phyloP scores from a whole-genome alignment of 2,888 invertebrate species.

The Scaptomyza reducta region DNA sequence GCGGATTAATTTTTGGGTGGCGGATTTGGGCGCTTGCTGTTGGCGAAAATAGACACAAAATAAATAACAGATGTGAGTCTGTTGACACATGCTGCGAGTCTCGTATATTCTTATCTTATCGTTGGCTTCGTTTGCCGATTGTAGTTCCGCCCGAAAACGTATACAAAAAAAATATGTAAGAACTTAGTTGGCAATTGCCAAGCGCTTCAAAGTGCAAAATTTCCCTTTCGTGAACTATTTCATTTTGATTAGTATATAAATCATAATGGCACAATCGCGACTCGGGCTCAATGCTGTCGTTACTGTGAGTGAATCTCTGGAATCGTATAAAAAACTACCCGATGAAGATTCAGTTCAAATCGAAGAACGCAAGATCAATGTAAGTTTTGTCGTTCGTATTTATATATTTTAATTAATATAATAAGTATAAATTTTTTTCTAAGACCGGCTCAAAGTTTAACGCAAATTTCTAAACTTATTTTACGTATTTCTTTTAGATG shows the following conservation, averaged over 20 bases:
- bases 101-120: constrained; percentile 64
- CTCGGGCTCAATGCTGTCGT: constrained; percentile 35
- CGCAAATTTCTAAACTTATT: not conserved
- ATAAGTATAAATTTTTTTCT: constrained; percentile 5
- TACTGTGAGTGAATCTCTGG: constrained; percentile 20
- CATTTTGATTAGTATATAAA: constrained; percentile 36
- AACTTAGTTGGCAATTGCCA: constrained; percentile 55
- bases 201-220: constrained; percentile 54
- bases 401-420: no score
- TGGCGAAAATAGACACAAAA: not conserved
- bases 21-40: constrained; percentile 20
- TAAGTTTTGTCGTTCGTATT: constrained; percentile 48
- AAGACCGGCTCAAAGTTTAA: constrained; percentile 6
- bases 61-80: constrained; percentile 20
- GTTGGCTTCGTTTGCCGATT: constrained; percentile 32
- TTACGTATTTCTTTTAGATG: constrained; percentile 85
- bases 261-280: constrained; percentile 34
- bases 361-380: constrained; percentile 32
- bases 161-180: constrained; percentile 38
- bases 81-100: constrained; percentile 22
- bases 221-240: constrained; percentile 25
- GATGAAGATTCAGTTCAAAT: constrained; percentile 32
- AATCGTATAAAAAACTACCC: constrained; percentile 32
- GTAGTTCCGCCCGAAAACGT: constrained; percentile 47
- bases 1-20: constrained; percentile 20